phyloP scores from a whole-genome alignment of 2,797 vertebrate species.

The Rhinoraja longicauda region DNA sequence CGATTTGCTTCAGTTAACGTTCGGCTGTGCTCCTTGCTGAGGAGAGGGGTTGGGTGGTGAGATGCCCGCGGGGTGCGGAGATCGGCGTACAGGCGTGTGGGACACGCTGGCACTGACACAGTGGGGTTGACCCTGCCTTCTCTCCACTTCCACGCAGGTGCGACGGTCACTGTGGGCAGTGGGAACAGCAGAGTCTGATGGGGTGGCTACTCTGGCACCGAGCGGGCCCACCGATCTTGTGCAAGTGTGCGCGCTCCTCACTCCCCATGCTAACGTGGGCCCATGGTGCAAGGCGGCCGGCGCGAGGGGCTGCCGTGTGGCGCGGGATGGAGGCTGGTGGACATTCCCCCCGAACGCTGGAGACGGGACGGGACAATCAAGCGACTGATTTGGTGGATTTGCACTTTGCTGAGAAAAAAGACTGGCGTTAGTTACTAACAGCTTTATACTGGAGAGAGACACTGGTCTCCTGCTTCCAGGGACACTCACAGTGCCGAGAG shows the following conservation, averaged over 20 bases:
- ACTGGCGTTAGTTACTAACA: neutral
- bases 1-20: neutral
- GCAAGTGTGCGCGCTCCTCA: neutral
- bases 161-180: neutral
- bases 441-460: neutral
- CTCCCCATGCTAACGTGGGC: slow-evolving; percentile 1
- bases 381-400: neutral
- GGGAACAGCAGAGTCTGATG: neutral
- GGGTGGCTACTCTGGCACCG: neutral
- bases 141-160: neutral
- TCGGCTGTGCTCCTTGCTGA: neutral
- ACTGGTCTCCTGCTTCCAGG: neutral
- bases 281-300: neutral
- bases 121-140: neutral
- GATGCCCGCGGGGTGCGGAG: no score
- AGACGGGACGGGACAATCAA: slow-evolving; percentile 29
- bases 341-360: slow-evolving; percentile 5
- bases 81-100: neutral
- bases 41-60: neutral
- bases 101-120: neutral
- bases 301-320: neutral
- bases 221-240: slow-evolving; percentile 19
- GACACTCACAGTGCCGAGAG: neutral
- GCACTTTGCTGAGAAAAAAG: slow-evolving; percentile 25
- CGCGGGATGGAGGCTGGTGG: no score